phyloP scores from a whole-genome alignment of 2,113 vertebrate genomes.

The Mormyrus lacerda region DNA sequence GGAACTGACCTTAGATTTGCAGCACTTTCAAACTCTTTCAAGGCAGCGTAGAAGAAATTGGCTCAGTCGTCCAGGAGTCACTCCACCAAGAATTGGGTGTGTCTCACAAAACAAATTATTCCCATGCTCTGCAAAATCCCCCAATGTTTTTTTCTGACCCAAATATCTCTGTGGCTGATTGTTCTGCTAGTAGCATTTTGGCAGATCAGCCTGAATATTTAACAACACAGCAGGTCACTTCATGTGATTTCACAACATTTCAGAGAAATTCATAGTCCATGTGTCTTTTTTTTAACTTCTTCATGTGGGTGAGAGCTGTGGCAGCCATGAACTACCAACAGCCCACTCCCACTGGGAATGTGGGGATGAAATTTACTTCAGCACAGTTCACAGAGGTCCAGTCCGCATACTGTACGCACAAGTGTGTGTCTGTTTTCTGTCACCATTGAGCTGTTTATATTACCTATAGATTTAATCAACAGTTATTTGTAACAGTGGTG shows the following conservation, averaged over 20 bases:
- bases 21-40: neutral
- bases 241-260: constrained; percentile 6
- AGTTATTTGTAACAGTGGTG: neutral
- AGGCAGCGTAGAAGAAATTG: constrained; percentile 22
- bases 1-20: neutral
- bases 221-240: constrained; percentile 3
- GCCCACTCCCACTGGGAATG: neutral
- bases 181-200: constrained; percentile 20
- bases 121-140: constrained; percentile 21
- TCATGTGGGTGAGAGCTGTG: neutral
- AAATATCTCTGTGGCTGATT: constrained; percentile 12
- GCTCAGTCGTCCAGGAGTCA: constrained; percentile 26
- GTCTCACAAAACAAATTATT: constrained; percentile 31
- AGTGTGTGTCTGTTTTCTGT: neutral
- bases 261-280: constrained; percentile 5
- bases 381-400: neutral
- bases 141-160: constrained; percentile 13
- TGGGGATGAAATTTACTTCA: neutral
- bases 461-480: neutral
- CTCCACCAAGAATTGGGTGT: constrained; percentile 28
- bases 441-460: constrained; percentile 4
- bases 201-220: constrained; percentile 13
- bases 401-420: neutral
- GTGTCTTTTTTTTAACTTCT: constrained; percentile 6
- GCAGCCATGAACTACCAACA: neutral